These are phyloP conservation scores for Chorisops tibialis DNA, from an alignment of 2,888 invertebrate species.

Conservation along the genomic window DNA sequence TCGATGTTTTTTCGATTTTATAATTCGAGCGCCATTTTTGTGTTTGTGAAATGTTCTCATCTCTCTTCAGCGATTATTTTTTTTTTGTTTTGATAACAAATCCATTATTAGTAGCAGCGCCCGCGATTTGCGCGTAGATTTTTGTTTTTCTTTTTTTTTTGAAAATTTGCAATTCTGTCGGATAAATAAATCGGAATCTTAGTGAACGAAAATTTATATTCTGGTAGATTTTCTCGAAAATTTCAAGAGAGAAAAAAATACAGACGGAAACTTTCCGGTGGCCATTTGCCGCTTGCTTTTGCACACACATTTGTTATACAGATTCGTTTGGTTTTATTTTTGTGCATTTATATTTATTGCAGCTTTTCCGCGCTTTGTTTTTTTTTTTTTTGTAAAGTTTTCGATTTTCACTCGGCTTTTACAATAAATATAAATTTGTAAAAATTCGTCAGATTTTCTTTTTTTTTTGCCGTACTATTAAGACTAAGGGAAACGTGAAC, in stretches of 20 bases:
- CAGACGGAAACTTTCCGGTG: constrained; percentile 24
- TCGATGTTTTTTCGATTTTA: constrained; percentile 15
- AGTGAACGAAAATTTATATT: too few species aligned
- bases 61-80: background rate
- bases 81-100: constrained; percentile 23
- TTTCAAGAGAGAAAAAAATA: too few species aligned
- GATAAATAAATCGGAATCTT: too few species aligned
- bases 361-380: background rate
- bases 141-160: background rate
- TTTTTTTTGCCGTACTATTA: background rate
- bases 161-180: too few species aligned
- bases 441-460: background rate
- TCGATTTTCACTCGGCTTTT: constrained; percentile 16
- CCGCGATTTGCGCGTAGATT: too few species aligned
- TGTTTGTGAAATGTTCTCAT: constrained; percentile 32
- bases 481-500: background rate
- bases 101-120: too few species aligned
- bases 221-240: too few species aligned
- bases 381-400: too few species aligned
- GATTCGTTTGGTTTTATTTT: background rate
- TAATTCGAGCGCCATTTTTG: constrained; percentile 31
- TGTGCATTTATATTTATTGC: background rate
- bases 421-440: background rate
- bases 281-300: constrained; percentile 34
- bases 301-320: constrained; percentile 29